Base-by-base conservation (phyloP, 2,888 invertebrate species). In the Ophioninae sp. region DNA sequence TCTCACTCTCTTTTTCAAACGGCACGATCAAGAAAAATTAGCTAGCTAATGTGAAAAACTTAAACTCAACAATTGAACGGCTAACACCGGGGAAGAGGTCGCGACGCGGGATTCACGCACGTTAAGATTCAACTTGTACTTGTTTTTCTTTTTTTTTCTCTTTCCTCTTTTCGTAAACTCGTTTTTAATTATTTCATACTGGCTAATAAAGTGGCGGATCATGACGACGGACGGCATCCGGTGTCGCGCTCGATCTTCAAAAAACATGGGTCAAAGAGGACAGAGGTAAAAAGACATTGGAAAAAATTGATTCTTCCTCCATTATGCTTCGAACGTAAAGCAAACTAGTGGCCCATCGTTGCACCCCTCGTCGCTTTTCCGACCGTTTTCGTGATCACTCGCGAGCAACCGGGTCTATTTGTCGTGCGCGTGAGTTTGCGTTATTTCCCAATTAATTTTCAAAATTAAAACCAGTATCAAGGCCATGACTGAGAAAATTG, bases 11-110 rank as follows among this genome's bases (percentile, higher is more conserved):
- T 44, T 56, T 63, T 23, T 72, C 73, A 79, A 83, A 80, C 65
- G 39, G 78, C 77, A 75, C 76, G 83, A 76, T 79, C 69, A 44
- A 82, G 79, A 84, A 84, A 85, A 87, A 85, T 87, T 87, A 82
- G 84, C 86, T 87, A 87, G 84, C 86, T 86, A 86, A 81, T 73
- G 69, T 81, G 74, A 82, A 75, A 86, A 87, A 87, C 85, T 69
- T 87, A 85, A 87, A 87, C 86, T 87, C 86, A 87, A 87, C 86
- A 86, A 86, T 79, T 58, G 78, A 85, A 82, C 78, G 82, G 76
- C 81, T 75, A 85, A 75, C 84, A 87, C 86, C 83, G 86, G 85
- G 86, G 84, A 86, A 87, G 84, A 82, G 63, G 79, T 84, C 84
- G 67, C 73, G 86, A 84, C 77, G 61, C 75, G 76, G 74, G 65